A percentile compares a stretch with the other conserved stretches of the same genome.
Conservation (phyloP, 2,888 invertebrate species). For the Amiota mariae region DNA sequence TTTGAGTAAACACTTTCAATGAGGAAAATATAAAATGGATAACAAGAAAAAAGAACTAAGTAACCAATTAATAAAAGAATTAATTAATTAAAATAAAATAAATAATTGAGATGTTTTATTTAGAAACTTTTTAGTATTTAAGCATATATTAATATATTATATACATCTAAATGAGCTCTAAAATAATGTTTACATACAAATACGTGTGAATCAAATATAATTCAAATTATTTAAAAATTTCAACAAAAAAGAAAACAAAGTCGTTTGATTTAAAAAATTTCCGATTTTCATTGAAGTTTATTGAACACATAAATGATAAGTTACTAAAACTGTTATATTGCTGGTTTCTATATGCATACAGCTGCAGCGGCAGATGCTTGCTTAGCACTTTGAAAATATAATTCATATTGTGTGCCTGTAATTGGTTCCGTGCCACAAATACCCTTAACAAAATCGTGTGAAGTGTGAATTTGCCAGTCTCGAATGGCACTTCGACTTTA, state of each 20-base stretch:
- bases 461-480: constrained; percentile 75
- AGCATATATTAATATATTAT: constrained; percentile 42
- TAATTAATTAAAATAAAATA: constrained; percentile 32
- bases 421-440: constrained; percentile 82
- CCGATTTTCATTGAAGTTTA: no score
- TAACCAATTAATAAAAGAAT: background rate
- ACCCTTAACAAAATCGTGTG: constrained; percentile 85
- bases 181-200: constrained; percentile 14
- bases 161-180: constrained; percentile 36
- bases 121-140: constrained; percentile 53
- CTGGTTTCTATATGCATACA: no score
- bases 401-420: constrained; percentile 84
- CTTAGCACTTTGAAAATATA: constrained; percentile 77
- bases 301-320: no score
- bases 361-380: constrained; percentile 63
- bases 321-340: no score
- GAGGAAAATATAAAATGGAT: background rate
- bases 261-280: no score
- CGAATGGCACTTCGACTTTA: constrained; percentile 35
- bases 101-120: constrained; percentile 29
- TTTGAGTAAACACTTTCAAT: constrained; percentile 27
- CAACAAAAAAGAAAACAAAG: no score
- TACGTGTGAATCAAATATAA: constrained; percentile 25
- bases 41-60: no score
- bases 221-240: constrained; percentile 18